phyloP scores from a whole-genome alignment of 2,113 vertebrate genomes.

The Pholis gunnellus region DNA sequence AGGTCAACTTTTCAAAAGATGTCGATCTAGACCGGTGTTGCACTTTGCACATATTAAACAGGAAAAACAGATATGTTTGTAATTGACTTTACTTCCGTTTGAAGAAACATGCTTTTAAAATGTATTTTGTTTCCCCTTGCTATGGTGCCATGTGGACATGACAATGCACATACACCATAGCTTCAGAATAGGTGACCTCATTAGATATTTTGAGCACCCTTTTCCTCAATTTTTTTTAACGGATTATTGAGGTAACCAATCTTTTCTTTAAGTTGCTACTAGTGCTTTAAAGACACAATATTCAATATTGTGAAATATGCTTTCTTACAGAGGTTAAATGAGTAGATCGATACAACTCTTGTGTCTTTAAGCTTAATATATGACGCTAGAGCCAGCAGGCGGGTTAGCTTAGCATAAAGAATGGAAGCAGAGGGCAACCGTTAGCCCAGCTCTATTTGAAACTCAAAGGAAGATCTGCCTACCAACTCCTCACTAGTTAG shows the following conservation, averaged over 20 bases:
- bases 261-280: neutral
- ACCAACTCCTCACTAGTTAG: neutral
- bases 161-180: neutral
- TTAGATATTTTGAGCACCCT: too few relatives aligned
- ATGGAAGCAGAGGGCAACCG: neutral
- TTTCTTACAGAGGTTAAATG: neutral
- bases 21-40: neutral
- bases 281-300: neutral
- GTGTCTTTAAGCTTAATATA: neutral
- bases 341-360: neutral
- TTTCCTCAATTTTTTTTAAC: neutral
- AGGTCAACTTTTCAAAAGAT: constrained; percentile 20
- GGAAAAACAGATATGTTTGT: neutral
- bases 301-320: neutral
- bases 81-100: neutral
- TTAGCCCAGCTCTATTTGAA: neutral
- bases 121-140: neutral
- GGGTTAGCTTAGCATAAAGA: constrained; percentile 1
- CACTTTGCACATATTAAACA: neutral
- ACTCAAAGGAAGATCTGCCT: neutral
- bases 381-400: neutral
- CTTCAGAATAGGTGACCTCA: neutral
- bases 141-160: neutral
- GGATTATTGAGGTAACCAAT: neutral
- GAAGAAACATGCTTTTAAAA: neutral